Conservation (phyloP, 1,140 invertebrate species). For the Drosophila yakuba region DNA sequence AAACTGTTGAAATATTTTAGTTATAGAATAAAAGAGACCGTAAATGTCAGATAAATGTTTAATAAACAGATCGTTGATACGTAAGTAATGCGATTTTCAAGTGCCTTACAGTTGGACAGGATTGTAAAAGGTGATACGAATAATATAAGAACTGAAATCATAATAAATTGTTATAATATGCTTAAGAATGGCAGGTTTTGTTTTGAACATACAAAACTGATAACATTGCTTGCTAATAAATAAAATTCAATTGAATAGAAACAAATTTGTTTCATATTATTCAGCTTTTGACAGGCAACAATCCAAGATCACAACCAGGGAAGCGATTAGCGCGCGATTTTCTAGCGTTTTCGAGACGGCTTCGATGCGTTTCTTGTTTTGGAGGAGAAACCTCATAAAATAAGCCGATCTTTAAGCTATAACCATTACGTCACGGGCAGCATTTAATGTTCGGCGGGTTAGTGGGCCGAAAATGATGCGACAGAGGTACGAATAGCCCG, state of each 20-base stretch:
- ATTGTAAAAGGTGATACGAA: too few relatives aligned
- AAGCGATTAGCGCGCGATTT: slow-evolving; percentile 10
- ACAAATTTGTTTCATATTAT: not conserved
- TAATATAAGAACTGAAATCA: not conserved
- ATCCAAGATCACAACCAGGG: slow-evolving; percentile 50
- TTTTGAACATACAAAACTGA: too few relatives aligned
- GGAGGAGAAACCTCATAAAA: not conserved
- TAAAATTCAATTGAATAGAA: too few relatives aligned
- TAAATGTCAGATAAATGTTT: not conserved
- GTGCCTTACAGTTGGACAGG: too few relatives aligned
- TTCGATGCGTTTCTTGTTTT: not conserved
- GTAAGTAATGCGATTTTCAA: too few relatives aligned
- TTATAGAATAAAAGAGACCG: not conserved
- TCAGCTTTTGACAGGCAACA: slow-evolving; percentile 34
- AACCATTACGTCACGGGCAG: slow-evolving; percentile 23
- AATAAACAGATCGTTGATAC: too few relatives aligned
- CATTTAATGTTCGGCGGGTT: slow-evolving; percentile 4
- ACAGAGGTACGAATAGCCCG: slow-evolving; percentile 17
- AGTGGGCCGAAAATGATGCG: slow-evolving; percentile 1
- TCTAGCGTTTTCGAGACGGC: slow-evolving; percentile 18
- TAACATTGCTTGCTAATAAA: too few relatives aligned
- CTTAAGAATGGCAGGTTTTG: too few relatives aligned
- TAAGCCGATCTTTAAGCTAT: not conserved
- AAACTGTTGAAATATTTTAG: slow-evolving; percentile 13
- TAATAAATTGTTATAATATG: too few relatives aligned